Percentiles rank a stretch among this genome's conserved stretches.
phyloP scores from a whole-genome alignment of 2,113 vertebrate genomes.

The Eurystomus gularis region DNA sequence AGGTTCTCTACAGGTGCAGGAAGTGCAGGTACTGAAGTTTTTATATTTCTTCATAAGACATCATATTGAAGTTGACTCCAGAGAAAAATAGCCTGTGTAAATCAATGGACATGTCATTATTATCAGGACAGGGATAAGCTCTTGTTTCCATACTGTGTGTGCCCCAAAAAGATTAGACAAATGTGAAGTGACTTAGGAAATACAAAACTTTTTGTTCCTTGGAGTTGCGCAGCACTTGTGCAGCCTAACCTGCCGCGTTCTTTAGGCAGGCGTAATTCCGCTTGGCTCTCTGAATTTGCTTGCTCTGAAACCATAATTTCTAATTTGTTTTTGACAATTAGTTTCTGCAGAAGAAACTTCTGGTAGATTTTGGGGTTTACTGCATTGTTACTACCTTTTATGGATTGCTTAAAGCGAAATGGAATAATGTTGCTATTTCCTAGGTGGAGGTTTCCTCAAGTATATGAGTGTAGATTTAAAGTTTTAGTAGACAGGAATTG shows the following conservation, averaged over 20 bases:
- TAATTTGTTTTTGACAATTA: neutral
- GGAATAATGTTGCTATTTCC: neutral
- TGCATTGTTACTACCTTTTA: neutral
- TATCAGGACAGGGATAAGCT: neutral
- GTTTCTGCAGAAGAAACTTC: neutral
- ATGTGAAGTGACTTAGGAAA: no score
- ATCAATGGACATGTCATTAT: neutral
- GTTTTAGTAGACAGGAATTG: neutral
- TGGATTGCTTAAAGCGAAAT: neutral
- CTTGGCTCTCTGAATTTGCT: neutral
- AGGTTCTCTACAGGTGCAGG: slow-evolving; percentile 88
- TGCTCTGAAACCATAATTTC: neutral
- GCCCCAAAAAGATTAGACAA: neutral
- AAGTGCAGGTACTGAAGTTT: slow-evolving; percentile 87
- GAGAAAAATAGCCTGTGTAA: neutral
- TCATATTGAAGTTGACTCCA: neutral
- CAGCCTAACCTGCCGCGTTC: neutral
- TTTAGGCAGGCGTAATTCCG: neutral
- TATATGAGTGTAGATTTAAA: neutral
- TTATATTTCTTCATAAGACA: neutral
- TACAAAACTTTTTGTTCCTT: neutral
- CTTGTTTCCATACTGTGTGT: neutral
- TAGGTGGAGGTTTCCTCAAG: neutral
- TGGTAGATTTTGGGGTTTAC: neutral
- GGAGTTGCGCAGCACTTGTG: neutral